Base-by-base conservation (phyloP, 1,140 invertebrate species). In the Drosophila asahinai region DNA sequence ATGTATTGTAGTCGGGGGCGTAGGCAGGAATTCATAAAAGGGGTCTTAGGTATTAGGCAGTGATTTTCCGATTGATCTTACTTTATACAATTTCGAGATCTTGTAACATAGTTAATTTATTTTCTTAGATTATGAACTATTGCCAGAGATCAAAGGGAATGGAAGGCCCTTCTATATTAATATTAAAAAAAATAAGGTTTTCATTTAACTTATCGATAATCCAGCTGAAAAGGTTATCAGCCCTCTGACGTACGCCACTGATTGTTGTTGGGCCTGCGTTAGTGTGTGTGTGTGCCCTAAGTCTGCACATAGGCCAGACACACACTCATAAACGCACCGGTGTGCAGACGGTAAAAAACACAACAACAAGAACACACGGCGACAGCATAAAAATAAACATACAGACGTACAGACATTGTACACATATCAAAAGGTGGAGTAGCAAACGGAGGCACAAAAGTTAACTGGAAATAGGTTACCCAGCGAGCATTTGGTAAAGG, bases 251-350 rank as follows among this genome's bases (percentile, higher is more conserved):
- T 11, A 15, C 36, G 54, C 36, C 54, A 9, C 54, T 57, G 54
- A 57, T 57, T 84, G 58, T 80, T 65, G 54, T 70, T 80, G 62
- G 51, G 51, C 49, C 52, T 78, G 48, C 55, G 40, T 45, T 42
- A n/a, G 43, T 45, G 48, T 76, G 55, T 47, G 63, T 47, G 63
- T 45, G 64, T 65, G 64, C 43, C 77, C 22, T 58, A 83, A 80
- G 84, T 87, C 84, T 87, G 84, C 83, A 89, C 84, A 77, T 87
- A 89, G 73, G 70, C 86, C 86, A 90, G 75, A 90, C 81, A 70
- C 71, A 73, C 71, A 82, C 76, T 54, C 45, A 64, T 48, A 72
- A 49, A 54, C 49, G 40, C 22, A 78, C 74, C 65, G 71, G 71
- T 65, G 52, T 49, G 73, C 60, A 62, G 76, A 78, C 76, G 63